phyloP scores from a whole-genome alignment of 2,797 vertebrate species.

The Crypturellus tataupa region DNA sequence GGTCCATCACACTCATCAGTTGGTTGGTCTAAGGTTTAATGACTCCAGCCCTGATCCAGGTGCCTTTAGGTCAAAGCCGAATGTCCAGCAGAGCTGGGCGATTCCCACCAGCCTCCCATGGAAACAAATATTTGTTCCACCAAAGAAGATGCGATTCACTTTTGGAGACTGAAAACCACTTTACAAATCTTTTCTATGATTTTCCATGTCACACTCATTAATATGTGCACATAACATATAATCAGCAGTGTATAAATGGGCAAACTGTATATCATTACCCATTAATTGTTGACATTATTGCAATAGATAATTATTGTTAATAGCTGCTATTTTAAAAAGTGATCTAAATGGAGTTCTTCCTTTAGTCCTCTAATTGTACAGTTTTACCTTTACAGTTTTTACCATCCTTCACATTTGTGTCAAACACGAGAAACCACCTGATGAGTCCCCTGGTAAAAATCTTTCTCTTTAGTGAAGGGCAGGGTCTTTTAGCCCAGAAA shows the following conservation, averaged over 20 bases:
- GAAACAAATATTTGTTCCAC: neutral
- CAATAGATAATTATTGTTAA: conserved; percentile 35
- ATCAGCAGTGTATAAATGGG: neutral
- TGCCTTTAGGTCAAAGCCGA: too few species aligned
- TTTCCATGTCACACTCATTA: neutral
- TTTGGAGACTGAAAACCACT: neutral
- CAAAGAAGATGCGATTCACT: neutral
- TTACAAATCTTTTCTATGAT: neutral
- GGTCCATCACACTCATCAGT: neutral
- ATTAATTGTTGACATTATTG: neutral
- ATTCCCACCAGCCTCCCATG: neutral
- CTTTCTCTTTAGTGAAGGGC: neutral
- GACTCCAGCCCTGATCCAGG: neutral
- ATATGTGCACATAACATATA: neutral
- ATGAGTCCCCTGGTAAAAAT: neutral
- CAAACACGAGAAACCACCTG: neutral
- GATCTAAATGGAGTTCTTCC: neutral
- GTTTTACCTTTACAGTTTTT: neutral
- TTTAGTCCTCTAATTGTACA: neutral
- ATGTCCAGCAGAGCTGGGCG: neutral
- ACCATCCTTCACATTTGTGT: neutral
- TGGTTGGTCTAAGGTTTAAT: neutral
- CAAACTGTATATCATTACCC: conserved; percentile 6
- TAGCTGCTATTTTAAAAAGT: neutral
- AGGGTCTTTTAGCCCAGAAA: neutral